Percentiles rank a stretch among this genome's conserved stretches.
phyloP scores from a whole-genome alignment of 2,797 vertebrate species.

The Chelidonichthys spinosus region DNA sequence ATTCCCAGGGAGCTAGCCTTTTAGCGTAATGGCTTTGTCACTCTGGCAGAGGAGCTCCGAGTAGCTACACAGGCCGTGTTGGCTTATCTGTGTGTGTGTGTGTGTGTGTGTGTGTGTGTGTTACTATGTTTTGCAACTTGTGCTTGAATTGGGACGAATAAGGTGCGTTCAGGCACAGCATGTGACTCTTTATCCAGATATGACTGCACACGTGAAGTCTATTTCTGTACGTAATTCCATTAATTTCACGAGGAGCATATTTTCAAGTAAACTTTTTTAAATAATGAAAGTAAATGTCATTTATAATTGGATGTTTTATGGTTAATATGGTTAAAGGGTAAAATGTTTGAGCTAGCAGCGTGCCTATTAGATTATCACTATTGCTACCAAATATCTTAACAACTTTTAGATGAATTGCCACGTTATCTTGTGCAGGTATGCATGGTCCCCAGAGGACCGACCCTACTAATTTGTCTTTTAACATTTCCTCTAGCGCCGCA shows the following conservation, averaged over 20 bases:
- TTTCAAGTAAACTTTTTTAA: background rate
- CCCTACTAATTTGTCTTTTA: background rate
- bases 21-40: constrained; percentile 76
- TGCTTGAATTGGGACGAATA: constrained; percentile 10
- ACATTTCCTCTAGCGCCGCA: background rate
- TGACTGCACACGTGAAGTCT: background rate
- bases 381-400: background rate
- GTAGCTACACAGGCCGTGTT: constrained; percentile 46
- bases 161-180: background rate
- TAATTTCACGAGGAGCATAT: background rate
- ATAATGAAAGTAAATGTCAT: no score
- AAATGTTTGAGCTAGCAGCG: no score
- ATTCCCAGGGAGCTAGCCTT: constrained; percentile 73
- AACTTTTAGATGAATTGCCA: background rate
- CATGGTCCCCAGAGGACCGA: no score
- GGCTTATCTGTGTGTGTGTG: constrained; percentile 9
- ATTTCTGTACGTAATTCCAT: background rate
- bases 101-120: background rate
- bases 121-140: constrained; percentile 15
- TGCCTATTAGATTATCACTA: no score
- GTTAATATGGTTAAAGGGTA: background rate
- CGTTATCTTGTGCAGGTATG: background rate
- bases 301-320: no score
- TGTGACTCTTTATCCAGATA: constrained; percentile 20
- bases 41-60: constrained; percentile 40